Evolutionary conservation across 2,888 invertebrate genomes (phyloP), one percentile per base, ranked within the genome.

Genomic region (Cyrtodaria siliqua): DNA sequence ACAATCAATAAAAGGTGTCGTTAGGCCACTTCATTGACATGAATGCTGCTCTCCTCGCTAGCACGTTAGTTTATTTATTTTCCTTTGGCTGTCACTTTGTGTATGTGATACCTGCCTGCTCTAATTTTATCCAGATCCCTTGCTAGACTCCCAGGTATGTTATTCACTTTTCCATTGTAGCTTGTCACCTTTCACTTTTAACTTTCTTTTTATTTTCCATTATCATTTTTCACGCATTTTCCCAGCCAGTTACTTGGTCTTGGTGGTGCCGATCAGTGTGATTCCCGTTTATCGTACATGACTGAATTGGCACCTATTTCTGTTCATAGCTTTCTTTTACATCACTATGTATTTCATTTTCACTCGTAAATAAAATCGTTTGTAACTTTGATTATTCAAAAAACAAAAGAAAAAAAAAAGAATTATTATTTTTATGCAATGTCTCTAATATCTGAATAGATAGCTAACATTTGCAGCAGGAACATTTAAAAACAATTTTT

Each of bases 81-180:
- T 77, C 79, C 82, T 82, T 79, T 82, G 83, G 83, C 82, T 82
- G 82, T 82, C 79, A 83, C 79, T 80, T 79, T 79, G 83, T 87
- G 85, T 84, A 79, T 85, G 79, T 80, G 79, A 72, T 77, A 75
- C 72, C 75, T 79, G 80, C 84, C 83, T 79, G 82, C 83, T 82
- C 84, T 82, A 82, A 71, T 79, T 83, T 85, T 84, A 81, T 83
- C 83, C 86, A 86, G 86, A 80, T 81, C 84, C 87, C 83, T 83
- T 86, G 84, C 87, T 87, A 87, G 86, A 78, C 67, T 79, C 87
- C 86, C 85, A 86, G 87, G 87, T 87, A 87, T 86, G 87, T 87
- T 84, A 79, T 84, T 83, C 84, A 86, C 86, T 84, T 84, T 83
- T 75, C 81, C 85, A 79, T 76, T 74, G 80, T 81, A 83, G 85